Percentiles rank a stretch among this genome's conserved stretches.
These are phyloP conservation scores for Exocentrus adspersus DNA, from an alignment of 2,888 invertebrate genomes.

Conservation along the genomic window DNA sequence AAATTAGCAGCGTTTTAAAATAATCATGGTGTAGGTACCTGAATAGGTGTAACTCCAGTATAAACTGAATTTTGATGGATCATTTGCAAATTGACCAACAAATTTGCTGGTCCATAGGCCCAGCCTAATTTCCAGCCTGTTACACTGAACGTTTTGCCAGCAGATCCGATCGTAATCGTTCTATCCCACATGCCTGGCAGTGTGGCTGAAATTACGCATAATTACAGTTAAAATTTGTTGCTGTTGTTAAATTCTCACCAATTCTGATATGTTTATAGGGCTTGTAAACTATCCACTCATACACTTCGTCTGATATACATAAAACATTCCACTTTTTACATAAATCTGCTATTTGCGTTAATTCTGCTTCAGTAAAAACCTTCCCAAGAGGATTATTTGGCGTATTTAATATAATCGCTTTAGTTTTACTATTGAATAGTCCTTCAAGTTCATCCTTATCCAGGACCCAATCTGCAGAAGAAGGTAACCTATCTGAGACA, in stretches of 20 bases:
- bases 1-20: no score
- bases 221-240: no score
- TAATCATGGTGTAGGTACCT: no score
- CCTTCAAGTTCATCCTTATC: constrained; percentile 82
- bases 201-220: constrained; percentile 70
- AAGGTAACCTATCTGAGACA: constrained; percentile 61
- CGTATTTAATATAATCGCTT: constrained; percentile 95
- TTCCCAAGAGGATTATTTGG: constrained; percentile 99
- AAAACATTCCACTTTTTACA: constrained; percentile 93
- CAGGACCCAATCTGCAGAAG: constrained; percentile 89
- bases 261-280: constrained; percentile 88
- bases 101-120: constrained; percentile 88
- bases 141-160: constrained; percentile 97
- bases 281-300: constrained; percentile 95
- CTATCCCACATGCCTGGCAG: constrained; percentile 98
- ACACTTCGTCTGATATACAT: constrained; percentile 96
- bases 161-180: constrained; percentile 96
- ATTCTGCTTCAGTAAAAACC: constrained; percentile 77
- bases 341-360: constrained; percentile 82
- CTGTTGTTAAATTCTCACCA: constrained; percentile 72
- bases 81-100: constrained; percentile 84
- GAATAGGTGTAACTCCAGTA: constrained; percentile 89
- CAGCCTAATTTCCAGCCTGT: constrained; percentile 98
- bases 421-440: constrained; percentile 88
- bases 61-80: constrained; percentile 96